Evolutionary conservation across 2,888 invertebrate species (phyloP).

Genomic region (Eupithecia inturbata): DNA sequence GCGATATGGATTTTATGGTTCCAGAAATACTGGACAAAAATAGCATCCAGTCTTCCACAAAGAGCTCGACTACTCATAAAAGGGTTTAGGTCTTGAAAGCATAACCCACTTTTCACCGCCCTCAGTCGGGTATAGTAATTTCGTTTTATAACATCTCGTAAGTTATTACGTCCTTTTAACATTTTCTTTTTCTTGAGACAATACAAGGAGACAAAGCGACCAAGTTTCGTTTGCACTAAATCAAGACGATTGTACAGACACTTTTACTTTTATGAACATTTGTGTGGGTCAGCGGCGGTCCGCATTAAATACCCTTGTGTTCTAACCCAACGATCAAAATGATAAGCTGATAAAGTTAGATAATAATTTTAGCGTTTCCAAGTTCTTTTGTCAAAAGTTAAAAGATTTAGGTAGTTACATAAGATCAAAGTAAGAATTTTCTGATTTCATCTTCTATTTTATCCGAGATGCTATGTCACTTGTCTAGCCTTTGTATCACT

Average conservation of each 20-base stretch:
- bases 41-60: neutral
- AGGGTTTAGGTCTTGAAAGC: neutral
- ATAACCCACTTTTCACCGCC: neutral
- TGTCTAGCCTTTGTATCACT: neutral
- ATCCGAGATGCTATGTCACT: neutral
- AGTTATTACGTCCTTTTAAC: constrained; percentile 37
- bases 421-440: neutral
- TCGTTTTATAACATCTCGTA: constrained; percentile 26
- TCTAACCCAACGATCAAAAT: neutral
- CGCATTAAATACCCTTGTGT: neutral
- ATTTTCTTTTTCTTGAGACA: constrained; percentile 45
- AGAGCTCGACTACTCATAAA: neutral
- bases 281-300: neutral
- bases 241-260: constrained; percentile 42
- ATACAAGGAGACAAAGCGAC: constrained; percentile 46
- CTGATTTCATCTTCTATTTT: neutral
- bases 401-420: neutral
- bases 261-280: constrained; percentile 35
- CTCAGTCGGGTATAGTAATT: constrained; percentile 13
- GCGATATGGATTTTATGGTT: neutral
- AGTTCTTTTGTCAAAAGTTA: neutral
- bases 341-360: neutral
- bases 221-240: constrained; percentile 44
- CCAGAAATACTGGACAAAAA: neutral
- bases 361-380: neutral